Conservation (phyloP, 1,140 invertebrate genomes). For the Drosophila cardini region DNA sequence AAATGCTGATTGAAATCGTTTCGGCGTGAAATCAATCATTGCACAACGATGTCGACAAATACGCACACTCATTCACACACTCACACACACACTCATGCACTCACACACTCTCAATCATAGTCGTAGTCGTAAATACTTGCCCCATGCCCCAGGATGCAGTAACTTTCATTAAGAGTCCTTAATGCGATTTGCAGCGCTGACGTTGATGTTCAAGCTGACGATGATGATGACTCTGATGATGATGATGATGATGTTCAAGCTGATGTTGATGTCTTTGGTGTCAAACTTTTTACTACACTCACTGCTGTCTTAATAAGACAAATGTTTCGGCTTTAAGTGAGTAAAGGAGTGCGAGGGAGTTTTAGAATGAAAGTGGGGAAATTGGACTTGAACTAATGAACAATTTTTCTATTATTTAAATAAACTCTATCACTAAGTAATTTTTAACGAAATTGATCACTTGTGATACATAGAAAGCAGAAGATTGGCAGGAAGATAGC, state of each 20-base stretch:
- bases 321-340: constrained; percentile 51
- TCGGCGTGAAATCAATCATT: constrained; percentile 84
- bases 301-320: constrained; percentile 62
- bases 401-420: neutral
- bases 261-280: constrained; percentile 25
- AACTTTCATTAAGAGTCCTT: constrained; percentile 84
- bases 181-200: constrained; percentile 79
- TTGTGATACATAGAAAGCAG: too few relatives aligned
- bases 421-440: neutral
- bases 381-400: constrained; percentile 1
- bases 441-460: too few relatives aligned
- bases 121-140: constrained; percentile 11
- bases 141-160: constrained; percentile 66
- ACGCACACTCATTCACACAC: constrained; percentile 18
- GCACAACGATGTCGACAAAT: constrained; percentile 68
- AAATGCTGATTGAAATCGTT: constrained; percentile 84
- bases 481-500: too few relatives aligned
- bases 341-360: neutral
- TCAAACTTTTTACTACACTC: constrained; percentile 38
- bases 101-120: too few relatives aligned
- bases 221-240: constrained; percentile 10
- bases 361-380: neutral
- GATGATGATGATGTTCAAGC: constrained; percentile 9
- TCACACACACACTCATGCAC: constrained; percentile 13
- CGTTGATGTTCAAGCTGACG: constrained; percentile 52